A percentile compares a stretch with the other conserved stretches of the same genome.
These are phyloP conservation scores for Strigamia transsilvanica DNA, from an alignment of 2,888 invertebrate genomes.

Conservation along the genomic window DNA sequence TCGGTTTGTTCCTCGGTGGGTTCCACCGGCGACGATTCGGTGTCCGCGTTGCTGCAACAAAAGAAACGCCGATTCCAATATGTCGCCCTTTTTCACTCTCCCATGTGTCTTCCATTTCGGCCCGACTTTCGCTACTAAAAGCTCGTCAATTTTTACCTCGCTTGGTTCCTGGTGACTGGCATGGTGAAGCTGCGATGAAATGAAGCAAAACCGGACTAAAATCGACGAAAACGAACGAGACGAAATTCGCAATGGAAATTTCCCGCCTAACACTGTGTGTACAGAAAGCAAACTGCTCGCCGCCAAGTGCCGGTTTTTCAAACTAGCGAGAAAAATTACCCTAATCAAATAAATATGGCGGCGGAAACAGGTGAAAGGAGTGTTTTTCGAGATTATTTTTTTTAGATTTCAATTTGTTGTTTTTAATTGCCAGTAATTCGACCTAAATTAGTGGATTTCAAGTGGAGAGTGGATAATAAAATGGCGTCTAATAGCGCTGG, in stretches of 20 bases:
- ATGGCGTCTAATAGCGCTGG: conserved; percentile 15
- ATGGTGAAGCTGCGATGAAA: conserved; percentile 7
- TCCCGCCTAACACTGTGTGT: conserved; percentile 41
- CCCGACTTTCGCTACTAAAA: not conserved
- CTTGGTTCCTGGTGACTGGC: conserved; percentile 45
- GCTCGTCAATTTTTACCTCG: conserved; percentile 13
- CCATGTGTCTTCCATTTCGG: conserved; percentile 12
- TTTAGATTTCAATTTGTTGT: not conserved
- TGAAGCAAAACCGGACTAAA: conserved; percentile 13
- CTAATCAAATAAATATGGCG: not conserved
- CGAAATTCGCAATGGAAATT: conserved; percentile 38
- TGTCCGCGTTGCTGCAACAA: conserved; percentile 31
- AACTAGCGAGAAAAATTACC: not conserved
- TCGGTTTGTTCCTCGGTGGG: not conserved
- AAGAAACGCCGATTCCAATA: conserved; percentile 41
- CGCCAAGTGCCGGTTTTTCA: not conserved
- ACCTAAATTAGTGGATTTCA: conserved; percentile 34
- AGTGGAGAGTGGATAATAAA: conserved; percentile 29
- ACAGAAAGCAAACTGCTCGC: not conserved
- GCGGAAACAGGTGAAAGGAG: conserved; percentile 14
- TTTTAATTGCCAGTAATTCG: not conserved
- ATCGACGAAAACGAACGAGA: not conserved
- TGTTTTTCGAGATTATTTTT: not conserved
- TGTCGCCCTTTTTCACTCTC: conserved; percentile 35
- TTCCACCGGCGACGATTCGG: not conserved